Conservation (phyloP, 2,888 invertebrate species). For the Syritta pipiens region DNA sequence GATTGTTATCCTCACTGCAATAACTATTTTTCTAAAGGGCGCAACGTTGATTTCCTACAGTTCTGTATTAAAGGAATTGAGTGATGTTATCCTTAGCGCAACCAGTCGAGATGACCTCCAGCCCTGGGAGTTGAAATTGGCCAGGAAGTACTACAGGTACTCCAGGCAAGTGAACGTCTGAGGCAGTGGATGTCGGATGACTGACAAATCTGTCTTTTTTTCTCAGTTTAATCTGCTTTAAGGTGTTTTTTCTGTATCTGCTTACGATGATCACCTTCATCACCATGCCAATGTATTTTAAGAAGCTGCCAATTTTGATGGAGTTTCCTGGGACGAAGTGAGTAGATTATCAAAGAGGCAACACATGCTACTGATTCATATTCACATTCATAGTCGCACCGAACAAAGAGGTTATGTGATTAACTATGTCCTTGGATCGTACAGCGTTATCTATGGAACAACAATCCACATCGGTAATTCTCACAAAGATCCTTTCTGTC, state of each 20-base stretch:
- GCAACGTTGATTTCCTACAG: conserved; percentile 5
- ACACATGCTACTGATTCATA: neutral
- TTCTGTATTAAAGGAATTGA: conserved; percentile 5
- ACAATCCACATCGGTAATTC: conserved; percentile 31
- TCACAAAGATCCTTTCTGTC: neutral
- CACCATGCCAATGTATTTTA: conserved; percentile 6
- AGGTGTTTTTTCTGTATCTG: conserved; percentile 18
- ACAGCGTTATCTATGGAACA: conserved; percentile 28
- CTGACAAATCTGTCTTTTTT: neutral
- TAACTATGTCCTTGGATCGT: conserved; percentile 30
- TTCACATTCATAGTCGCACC: neutral
- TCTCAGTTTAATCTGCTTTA: conserved; percentile 22
- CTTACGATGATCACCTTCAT: conserved; percentile 9
- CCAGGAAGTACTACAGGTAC: conserved; percentile 16
- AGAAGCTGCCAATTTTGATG: conserved; percentile 49
- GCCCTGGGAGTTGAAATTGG: conserved; percentile 21
- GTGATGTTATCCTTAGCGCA: conserved; percentile 5
- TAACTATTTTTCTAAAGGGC: conserved; percentile 12
- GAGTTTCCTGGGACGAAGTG: conserved; percentile 44
- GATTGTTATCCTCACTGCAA: conserved; percentile 18
- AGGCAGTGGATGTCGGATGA: neutral
- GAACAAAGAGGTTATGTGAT: conserved; percentile 21
- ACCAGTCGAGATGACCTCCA: conserved; percentile 10
- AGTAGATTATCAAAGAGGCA: neutral
- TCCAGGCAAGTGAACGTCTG: conserved; percentile 1